Evolutionary conservation across 2,797 vertebrate species (phyloP).

Genomic region (Ctenosaura bakeri): DNA sequence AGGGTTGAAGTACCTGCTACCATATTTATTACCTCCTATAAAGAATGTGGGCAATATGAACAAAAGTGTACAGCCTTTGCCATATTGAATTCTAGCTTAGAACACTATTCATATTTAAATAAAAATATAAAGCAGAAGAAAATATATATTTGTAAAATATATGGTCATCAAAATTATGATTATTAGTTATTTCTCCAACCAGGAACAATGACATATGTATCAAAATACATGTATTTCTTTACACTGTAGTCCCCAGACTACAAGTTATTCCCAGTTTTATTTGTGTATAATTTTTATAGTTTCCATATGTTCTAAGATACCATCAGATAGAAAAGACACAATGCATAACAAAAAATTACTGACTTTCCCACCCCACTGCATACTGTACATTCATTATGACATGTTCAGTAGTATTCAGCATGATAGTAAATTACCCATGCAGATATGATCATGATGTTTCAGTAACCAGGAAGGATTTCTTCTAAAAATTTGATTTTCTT

Average conservation of each 20-base stretch:
- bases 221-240: conserved; percentile 62
- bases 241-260: conserved; percentile 55
- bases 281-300: conserved; percentile 3
- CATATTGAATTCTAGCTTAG: conserved; percentile 70
- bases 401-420: conserved; percentile 32
- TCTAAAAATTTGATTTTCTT: conserved; percentile 44
- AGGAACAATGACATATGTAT: conserved; percentile 54
- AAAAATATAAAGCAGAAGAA: conserved; percentile 70
- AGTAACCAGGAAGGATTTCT: conserved; percentile 49
- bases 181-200: conserved; percentile 57
- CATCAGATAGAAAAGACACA: conserved; percentile 32
- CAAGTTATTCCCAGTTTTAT: conserved; percentile 30
- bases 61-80: conserved; percentile 73
- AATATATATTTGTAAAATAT: conserved; percentile 65
- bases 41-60: conserved; percentile 70
- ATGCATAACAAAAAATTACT: conserved; percentile 38
- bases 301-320: conserved; percentile 21
- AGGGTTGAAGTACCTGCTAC: conserved; percentile 66
- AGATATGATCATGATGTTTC: not conserved
- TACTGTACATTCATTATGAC: not conserved
- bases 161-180: conserved; percentile 53
- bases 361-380: not conserved
- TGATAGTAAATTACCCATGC: not conserved
- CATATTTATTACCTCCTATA: conserved; percentile 62
- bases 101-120: conserved; percentile 72